A percentile compares a stretch with the other conserved stretches of the same genome.
Evolutionary conservation across 2,888 invertebrate species (phyloP).

Genomic region (Proisotoma minuta): DNA sequence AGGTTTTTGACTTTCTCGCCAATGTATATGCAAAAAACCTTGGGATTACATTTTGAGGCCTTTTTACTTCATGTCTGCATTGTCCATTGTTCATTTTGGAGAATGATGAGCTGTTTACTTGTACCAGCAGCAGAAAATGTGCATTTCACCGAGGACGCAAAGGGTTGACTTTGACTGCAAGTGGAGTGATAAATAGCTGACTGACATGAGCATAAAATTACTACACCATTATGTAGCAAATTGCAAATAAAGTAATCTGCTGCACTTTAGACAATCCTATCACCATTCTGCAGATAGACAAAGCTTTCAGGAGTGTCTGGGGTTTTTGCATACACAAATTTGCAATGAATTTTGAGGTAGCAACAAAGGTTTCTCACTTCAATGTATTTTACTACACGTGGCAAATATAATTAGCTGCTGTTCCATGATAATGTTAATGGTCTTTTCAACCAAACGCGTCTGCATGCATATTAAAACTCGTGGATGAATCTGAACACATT

Average conservation of each 20-base stretch:
- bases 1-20: too few relatives aligned
- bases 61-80: neutral
- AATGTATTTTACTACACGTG: too few relatives aligned
- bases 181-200: neutral
- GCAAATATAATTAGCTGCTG: too few relatives aligned
- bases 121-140: neutral
- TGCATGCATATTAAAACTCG: too few relatives aligned
- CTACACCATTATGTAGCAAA: neutral
- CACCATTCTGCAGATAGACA: too few relatives aligned
- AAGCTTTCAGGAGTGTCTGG: too few relatives aligned
- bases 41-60: neutral
- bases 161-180: neutral
- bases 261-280: too few relatives aligned
- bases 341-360: neutral
- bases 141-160: neutral
- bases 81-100: neutral
- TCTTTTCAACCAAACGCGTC: too few relatives aligned
- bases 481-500: too few relatives aligned
- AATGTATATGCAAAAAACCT: too few relatives aligned
- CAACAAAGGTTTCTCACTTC: conserved; percentile 3
- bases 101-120: neutral
- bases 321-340: neutral
- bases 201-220: neutral
- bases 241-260: too few relatives aligned
- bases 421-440: too few relatives aligned